Evolutionary conservation across 2,113 vertebrate genomes (phyloP).

Genomic region (Megaceryle maxima): DNA sequence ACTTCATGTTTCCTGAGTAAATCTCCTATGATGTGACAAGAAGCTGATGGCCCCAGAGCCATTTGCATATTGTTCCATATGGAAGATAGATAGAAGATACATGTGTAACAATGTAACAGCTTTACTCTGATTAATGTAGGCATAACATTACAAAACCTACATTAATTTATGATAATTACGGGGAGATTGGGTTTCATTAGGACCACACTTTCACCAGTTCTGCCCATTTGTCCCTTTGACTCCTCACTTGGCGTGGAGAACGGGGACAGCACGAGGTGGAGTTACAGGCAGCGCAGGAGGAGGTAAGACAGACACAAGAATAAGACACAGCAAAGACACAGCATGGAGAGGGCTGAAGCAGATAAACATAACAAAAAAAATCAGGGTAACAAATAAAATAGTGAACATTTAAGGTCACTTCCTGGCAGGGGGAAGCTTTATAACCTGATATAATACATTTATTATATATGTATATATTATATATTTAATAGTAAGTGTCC

Average conservation of each 20-base stretch:
- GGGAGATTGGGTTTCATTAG: background rate
- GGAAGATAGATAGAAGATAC: background rate
- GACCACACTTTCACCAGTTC: background rate
- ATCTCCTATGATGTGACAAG: background rate
- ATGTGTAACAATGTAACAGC: background rate
- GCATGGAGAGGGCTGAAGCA: background rate
- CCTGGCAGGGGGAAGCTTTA: background rate
- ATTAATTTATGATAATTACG: background rate
- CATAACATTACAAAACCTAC: background rate
- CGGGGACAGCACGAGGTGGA: background rate
- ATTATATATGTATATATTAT: too few relatives aligned
- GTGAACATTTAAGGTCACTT: background rate
- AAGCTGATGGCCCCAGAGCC: background rate
- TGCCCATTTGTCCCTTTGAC: background rate
- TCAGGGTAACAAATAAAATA: background rate
- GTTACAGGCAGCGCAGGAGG: background rate
- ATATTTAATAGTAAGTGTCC: too few relatives aligned
- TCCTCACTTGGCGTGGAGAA: background rate
- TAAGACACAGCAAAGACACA: background rate
- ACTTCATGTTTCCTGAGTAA: background rate
- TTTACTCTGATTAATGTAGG: background rate
- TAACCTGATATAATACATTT: background rate
- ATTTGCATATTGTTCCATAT: background rate
- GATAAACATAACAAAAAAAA: background rate
- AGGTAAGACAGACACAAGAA: background rate